Evolutionary conservation across 2,797 vertebrate genomes (phyloP).

Genomic region (Hemitrygon akajei): DNA sequence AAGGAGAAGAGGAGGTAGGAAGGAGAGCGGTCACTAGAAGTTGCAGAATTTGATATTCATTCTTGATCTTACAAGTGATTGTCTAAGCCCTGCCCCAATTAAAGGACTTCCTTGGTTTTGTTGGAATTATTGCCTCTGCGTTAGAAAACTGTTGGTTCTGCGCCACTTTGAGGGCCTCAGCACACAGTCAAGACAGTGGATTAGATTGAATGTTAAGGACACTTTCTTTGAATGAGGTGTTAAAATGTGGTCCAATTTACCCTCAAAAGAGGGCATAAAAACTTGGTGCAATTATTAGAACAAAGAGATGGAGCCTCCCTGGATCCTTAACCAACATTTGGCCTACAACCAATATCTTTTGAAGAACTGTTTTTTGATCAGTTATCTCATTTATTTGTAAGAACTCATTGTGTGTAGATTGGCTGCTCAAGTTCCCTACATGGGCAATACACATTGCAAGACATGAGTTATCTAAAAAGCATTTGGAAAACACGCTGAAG

Average conservation of each 20-base stretch:
- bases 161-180: not conserved
- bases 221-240: not conserved
- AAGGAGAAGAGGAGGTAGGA: too few species aligned
- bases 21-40: too few species aligned
- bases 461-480: not conserved
- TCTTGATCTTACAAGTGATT: too few species aligned
- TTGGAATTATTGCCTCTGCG: not conserved
- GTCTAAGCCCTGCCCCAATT: too few species aligned
- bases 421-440: too few species aligned
- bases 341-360: too few species aligned
- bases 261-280: not conserved
- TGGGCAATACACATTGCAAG: not conserved
- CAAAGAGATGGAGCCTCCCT: not conserved
- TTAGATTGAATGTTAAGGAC: not conserved
- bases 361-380: too few species aligned
- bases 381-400: too few species aligned
- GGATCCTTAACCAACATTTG: too few species aligned
- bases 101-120: not conserved
- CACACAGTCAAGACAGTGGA: not conserved
- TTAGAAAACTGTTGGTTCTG: not conserved
- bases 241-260: not conserved
- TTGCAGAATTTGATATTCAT: too few species aligned
- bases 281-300: not conserved
- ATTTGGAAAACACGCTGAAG: not conserved
- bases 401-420: too few species aligned